phyloP scores from a whole-genome alignment of 2,797 vertebrate genomes.

The Karalla daura region DNA sequence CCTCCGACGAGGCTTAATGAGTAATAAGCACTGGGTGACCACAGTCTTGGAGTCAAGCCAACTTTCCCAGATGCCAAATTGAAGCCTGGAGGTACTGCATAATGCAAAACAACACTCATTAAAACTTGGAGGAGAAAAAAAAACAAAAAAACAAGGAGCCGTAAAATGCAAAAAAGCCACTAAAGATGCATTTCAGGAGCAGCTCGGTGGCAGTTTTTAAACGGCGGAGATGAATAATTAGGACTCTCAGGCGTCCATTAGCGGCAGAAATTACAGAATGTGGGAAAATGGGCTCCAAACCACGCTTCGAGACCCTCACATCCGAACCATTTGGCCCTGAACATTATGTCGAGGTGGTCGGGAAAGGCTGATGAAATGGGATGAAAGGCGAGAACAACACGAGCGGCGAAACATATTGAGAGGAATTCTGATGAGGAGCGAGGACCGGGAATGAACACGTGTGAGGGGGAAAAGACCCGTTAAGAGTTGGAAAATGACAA shows the following conservation, averaged over 20 bases:
- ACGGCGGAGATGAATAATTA: conserved; percentile 70
- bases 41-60: conserved; percentile 74
- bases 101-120: conserved; percentile 80
- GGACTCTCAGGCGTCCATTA: conserved; percentile 71
- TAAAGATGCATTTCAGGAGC: conserved; percentile 66
- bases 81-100: conserved; percentile 75
- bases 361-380: conserved; percentile 33
- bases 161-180: conserved; percentile 70
- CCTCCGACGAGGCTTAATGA: conserved; percentile 69
- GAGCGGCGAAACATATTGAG: conserved; percentile 3
- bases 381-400: conserved; percentile 28
- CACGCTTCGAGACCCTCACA: conserved; percentile 43
- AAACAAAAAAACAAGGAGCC: conserved; percentile 65
- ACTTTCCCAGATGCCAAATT: conserved; percentile 77
- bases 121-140: conserved; percentile 67
- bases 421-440: conserved; percentile 17
- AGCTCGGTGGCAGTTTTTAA: conserved; percentile 54
- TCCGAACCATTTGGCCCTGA: conserved; percentile 24
- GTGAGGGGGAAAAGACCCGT: not conserved
- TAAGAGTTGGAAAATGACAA: no score
- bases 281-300: conserved; percentile 52
- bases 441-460: no score
- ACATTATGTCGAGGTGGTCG: conserved; percentile 25
- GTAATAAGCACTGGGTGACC: conserved; percentile 78
- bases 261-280: conserved; percentile 60